Conservation (phyloP, 2,797 vertebrate species). For the Enteromius afrohamiltoni region DNA sequence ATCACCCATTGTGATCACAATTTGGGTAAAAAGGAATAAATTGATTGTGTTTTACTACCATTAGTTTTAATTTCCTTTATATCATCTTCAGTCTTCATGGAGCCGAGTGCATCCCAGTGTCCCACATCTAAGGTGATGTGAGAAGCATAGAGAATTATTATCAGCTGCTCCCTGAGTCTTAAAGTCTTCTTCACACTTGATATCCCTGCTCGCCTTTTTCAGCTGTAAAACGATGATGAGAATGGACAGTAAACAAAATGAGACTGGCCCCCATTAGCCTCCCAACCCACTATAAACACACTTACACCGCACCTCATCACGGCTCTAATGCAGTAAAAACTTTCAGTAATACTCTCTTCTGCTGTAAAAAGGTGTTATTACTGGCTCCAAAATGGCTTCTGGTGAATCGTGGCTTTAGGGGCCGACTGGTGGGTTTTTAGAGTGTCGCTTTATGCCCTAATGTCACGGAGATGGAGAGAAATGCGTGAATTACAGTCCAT, state of each 20-base stretch:
- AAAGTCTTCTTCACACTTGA: conserved; percentile 62
- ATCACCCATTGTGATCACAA: neutral
- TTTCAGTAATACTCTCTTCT: conserved; percentile 65
- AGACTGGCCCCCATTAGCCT: conserved; percentile 56
- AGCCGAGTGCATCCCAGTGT: neutral
- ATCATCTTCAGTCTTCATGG: neutral
- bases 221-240: conserved; percentile 49
- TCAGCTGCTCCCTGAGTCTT: conserved; percentile 7
- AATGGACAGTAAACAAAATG: conserved; percentile 63
- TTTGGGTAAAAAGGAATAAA: neutral
- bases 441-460: conserved; percentile 51
- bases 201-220: conserved; percentile 39
- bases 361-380: conserved; percentile 49
- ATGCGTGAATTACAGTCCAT: conserved; percentile 55
- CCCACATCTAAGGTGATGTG: conserved; percentile 1
- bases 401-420: conserved; percentile 30
- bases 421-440: conserved; percentile 39
- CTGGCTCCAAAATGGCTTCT: conserved; percentile 41
- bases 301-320: conserved; percentile 73
- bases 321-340: conserved; percentile 75
- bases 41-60: neutral
- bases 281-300: conserved; percentile 57
- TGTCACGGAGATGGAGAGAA: conserved; percentile 36
- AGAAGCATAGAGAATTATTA: conserved; percentile 9
- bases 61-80: neutral